Percentiles rank a stretch among this genome's conserved stretches.
These are phyloP conservation scores for Pollimyrus isidori DNA, from an alignment of 2,113 vertebrate genomes.

Conservation along the genomic window DNA sequence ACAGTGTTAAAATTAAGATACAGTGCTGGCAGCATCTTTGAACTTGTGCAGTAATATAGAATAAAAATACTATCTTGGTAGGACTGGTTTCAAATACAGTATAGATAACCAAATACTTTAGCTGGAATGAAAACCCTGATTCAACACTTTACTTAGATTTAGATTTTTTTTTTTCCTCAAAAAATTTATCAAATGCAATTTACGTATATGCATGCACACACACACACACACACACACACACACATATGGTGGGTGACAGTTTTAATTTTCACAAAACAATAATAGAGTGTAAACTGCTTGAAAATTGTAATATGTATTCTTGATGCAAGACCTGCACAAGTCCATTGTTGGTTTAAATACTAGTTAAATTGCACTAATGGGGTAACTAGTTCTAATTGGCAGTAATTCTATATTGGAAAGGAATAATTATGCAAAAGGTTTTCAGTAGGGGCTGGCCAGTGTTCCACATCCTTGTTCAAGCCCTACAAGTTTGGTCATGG, in stretches of 20 bases:
- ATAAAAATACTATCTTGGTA: neutral
- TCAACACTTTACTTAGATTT: neutral
- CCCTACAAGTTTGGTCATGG: neutral
- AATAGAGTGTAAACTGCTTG: neutral
- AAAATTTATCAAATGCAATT: neutral
- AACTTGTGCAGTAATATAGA: neutral
- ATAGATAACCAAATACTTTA: neutral
- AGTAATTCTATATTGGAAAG: neutral
- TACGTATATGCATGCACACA: too few species aligned
- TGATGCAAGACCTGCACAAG: neutral
- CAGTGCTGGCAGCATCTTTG: neutral
- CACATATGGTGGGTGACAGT: neutral
- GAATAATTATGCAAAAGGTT: neutral
- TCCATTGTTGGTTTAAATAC: neutral
- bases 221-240: neutral
- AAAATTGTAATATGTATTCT: neutral
- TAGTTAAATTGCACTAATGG: neutral
- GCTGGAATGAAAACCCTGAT: neutral
- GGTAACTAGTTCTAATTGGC: too few species aligned
- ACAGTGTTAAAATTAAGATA: neutral
- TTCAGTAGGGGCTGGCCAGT: neutral
- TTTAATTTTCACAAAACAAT: neutral
- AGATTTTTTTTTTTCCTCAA: neutral
- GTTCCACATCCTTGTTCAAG: neutral
- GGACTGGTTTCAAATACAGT: neutral